Conservation (phyloP, 2,113 vertebrate species). For the Takifugu bimaculatus region DNA sequence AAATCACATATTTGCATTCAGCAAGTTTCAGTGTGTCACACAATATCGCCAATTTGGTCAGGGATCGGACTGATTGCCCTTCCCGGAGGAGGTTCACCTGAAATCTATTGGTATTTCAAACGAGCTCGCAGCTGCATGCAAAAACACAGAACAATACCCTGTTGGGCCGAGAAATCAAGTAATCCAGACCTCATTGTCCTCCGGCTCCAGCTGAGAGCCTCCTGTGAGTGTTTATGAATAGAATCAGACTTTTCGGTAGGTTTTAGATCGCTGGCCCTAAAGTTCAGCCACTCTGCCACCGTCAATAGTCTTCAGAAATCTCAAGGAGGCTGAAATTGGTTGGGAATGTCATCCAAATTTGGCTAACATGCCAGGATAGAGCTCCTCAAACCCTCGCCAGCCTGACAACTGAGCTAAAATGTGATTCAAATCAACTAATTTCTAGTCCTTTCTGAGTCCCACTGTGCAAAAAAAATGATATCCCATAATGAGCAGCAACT, state of each 20-base stretch:
- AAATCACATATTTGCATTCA: constrained; percentile 35
- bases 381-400: background rate
- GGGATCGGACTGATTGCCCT: background rate
- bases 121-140: constrained; percentile 1
- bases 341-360: constrained; percentile 13
- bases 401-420: too few species aligned
- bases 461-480: too few species aligned
- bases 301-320: constrained; percentile 36
- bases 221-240: constrained; percentile 32
- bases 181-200: constrained; percentile 28
- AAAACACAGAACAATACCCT: constrained; percentile 28
- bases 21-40: background rate
- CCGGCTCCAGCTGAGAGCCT: constrained; percentile 35
- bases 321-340: constrained; percentile 9
- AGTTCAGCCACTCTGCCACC: constrained; percentile 33
- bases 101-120: constrained; percentile 15
- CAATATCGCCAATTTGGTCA: constrained; percentile 20
- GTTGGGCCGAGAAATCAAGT: constrained; percentile 30
- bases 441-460: too few species aligned
- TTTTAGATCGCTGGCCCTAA: constrained; percentile 29
- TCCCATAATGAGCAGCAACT: too few species aligned
- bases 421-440: too few species aligned
- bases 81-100: constrained; percentile 5
- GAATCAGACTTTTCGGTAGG: constrained; percentile 41
- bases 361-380: background rate